Base-by-base conservation (phyloP, 2,888 invertebrate species). In the Hypomecis punctinalis region DNA sequence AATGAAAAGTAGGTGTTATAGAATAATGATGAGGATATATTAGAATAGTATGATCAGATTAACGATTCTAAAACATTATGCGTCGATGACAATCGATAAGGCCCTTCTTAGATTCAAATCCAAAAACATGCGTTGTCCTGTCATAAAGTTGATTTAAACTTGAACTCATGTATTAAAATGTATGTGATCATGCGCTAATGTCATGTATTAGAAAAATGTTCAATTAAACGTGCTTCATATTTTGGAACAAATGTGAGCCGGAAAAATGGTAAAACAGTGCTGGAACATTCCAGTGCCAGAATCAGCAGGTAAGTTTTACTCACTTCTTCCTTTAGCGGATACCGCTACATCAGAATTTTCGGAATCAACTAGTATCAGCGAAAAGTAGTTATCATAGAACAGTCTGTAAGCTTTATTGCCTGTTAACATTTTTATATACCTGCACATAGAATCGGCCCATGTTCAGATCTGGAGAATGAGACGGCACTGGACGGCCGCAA, bases 401-500 rank as follows among this genome's bases (percentile, higher is more conserved):
- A 40, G 61, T 58, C 54, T 56, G 53, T 53, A 58, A 49, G 45
- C 54, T 51, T 55, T 66, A 65, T 39, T 56, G 56, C 51, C 64
- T 42, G 43, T 60, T 60, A 64, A 56, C 64, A 64, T 64, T 45
- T 60, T 56, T 42, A 66, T 48, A 45, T 62, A 64, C 67, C 61
- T 64, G 61, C 53, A 67, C 67, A 81, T 81, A 69, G 76, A 89
- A 91, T 89, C 82, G 85, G 83, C 52, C 86, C 91, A 86, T 90
- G 83, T 71, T 93, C 93, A 64, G 92, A 92, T 72, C 87, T 91
- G 57, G 91, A 90, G 63, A 89, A 76, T 40, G 93, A 92, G 55
- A 90, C 83, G 67, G 90, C 90, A 76, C 92, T 93, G 23, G 84
- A 79, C 39, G 93, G 92, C 43, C 93, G 81, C 63, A 92, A 71